These are phyloP conservation scores for Sebastes trivittatus DNA, from an alignment of 2,797 vertebrate genomes.

Conservation along the genomic window DNA sequence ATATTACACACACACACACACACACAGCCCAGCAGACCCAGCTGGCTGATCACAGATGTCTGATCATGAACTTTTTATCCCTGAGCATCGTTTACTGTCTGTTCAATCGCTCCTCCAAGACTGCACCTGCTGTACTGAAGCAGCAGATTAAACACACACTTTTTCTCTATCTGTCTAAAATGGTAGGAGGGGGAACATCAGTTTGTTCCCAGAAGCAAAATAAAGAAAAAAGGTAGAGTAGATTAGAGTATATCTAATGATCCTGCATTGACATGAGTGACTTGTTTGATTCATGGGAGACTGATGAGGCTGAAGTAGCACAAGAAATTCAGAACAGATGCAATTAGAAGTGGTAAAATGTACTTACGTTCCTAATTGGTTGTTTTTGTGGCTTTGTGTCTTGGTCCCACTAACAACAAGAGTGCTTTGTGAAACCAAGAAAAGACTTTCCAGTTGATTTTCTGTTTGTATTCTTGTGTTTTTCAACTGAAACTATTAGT, in stretches of 20 bases:
- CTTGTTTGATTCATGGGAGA: background rate
- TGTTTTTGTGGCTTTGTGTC: background rate
- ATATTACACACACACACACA: background rate
- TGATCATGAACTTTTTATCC: constrained; percentile 70
- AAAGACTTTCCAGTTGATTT: background rate
- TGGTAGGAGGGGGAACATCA: rapidly evolving
- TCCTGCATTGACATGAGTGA: background rate
- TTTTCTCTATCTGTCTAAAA: background rate
- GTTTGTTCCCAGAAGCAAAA: background rate
- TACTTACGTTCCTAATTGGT: too few species aligned
- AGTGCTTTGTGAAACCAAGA: background rate
- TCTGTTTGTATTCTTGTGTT: background rate
- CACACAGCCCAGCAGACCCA: constrained; percentile 27
- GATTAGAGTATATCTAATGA: background rate
- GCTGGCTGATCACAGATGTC: constrained; percentile 73
- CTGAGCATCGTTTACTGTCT: constrained; percentile 56
- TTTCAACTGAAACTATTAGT: background rate
- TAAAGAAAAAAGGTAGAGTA: background rate
- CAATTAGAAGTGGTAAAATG: background rate
- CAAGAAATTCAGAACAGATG: background rate
- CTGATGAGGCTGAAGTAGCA: background rate
- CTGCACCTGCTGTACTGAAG: constrained; percentile 28
- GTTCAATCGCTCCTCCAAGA: constrained; percentile 49
- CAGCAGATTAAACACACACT: constrained; percentile 13
- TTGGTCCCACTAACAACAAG: background rate